These are phyloP conservation scores for Neodiprion pinetum DNA, from an alignment of 1,140 invertebrate genomes.

Conservation along the genomic window DNA sequence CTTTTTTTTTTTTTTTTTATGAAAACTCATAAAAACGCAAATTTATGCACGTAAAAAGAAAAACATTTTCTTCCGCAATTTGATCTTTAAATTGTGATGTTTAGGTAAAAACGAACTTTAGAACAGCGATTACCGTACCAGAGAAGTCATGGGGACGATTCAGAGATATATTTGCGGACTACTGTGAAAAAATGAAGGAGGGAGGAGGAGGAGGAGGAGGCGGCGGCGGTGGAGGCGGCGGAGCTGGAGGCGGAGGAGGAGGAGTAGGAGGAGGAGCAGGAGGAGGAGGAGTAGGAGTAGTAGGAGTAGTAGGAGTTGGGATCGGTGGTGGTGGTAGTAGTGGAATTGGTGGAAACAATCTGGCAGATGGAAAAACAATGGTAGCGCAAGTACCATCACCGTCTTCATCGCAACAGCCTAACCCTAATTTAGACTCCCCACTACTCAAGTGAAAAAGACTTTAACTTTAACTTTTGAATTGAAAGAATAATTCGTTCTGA, in stretches of 20 bases:
- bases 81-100: constrained; percentile 29
- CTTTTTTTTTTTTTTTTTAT: constrained; percentile 26
- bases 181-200: constrained; percentile 91
- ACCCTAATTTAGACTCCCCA: constrained; percentile 60
- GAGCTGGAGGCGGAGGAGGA: constrained; percentile 41
- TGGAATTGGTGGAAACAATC: constrained; percentile 37
- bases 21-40: neutral
- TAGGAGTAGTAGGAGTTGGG: constrained; percentile 33
- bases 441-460: constrained; percentile 64
- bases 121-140: constrained; percentile 97
- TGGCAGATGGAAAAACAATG: constrained; percentile 50
- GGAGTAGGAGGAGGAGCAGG: constrained; percentile 57
- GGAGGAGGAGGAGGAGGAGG: constrained; percentile 45
- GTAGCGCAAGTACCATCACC: constrained; percentile 58
- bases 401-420: constrained; percentile 57
- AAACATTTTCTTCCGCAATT: constrained; percentile 14
- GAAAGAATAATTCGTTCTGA: constrained; percentile 56
- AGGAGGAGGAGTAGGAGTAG: constrained; percentile 42
- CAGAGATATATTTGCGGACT: constrained; percentile 95
- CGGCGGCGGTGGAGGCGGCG: constrained; percentile 22
- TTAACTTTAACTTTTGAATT: constrained; percentile 62
- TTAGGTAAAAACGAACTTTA: constrained; percentile 96
- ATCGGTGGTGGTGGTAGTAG: constrained; percentile 31
- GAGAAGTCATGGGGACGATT: constrained; percentile 97
- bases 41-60: neutral